Evolutionary conservation across 1,140 invertebrate genomes (phyloP), one percentile per base, ranked within the genome.

Genomic region (Chlorops oryzae): DNA sequence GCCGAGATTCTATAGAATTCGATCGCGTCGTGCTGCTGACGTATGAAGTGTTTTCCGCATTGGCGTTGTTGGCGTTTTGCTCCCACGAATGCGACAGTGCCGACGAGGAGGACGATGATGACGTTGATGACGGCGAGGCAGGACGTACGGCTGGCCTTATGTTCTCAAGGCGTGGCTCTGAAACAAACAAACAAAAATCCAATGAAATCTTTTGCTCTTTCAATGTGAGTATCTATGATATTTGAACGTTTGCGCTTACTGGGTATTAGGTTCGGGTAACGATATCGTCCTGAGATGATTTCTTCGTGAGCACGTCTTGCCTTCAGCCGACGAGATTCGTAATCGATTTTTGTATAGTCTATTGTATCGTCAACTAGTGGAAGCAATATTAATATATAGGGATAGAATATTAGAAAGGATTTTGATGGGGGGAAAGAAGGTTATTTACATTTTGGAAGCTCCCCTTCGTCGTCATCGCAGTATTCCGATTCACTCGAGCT

Each of bases 271-370:
- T 70, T 72, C 5, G 70, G 70, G 40, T 67, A 63, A 7, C 70
- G 58, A 53, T 65, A 72, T n/a, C 66, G 61, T 22, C 70, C 69
- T 15, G 69, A 70, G 28, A 72, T 65, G 20, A 72, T 67, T 45
- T 72, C 70, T 52, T 72, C 70, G 38, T 72, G 69, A 1, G 70
- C 70, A 5, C 70, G 47, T 1, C 70, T 49, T 9, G 67, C 70
- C 48, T 72, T 72, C 0, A 72, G 59, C 5, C 69, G 57, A 7
- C 69, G 56, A 15, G 62, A 59, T 24, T 72, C 70, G 38, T 67
- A 72, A 52, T 72, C 70, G 32, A 72, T 70, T 49, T 67, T 67
- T 0, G 67, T 66, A 15, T 68, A 68, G 35, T 70, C 67, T 38
- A 70, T 66, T 3, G 57, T 58, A 38, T 70, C 67, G 38, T 70